phyloP scores from a whole-genome alignment of 2,797 vertebrate species.

The Sebastolobus altivelis region DNA sequence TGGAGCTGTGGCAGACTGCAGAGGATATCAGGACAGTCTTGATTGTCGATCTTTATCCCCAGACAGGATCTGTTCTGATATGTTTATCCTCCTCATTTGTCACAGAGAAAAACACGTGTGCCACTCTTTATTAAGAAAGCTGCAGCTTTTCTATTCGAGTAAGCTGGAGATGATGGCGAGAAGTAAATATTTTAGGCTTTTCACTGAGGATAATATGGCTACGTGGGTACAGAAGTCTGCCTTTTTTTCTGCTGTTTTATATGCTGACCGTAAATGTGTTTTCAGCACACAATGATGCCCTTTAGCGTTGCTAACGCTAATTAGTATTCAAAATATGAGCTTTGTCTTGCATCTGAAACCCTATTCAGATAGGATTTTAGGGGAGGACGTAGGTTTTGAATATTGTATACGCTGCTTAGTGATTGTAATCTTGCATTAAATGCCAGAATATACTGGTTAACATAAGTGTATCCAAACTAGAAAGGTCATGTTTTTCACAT shows the following conservation, averaged over 20 bases:
- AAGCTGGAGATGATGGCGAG: constrained; percentile 8
- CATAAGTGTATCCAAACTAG: not conserved
- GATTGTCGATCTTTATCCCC: constrained; percentile 66
- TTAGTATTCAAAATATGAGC: constrained; percentile 37
- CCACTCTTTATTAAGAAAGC: not conserved
- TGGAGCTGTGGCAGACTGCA: constrained; percentile 64
- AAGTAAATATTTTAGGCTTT: constrained; percentile 15
- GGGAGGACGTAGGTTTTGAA: not conserved
- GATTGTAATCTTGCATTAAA: constrained; percentile 10
- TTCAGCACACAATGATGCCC: constrained; percentile 11
- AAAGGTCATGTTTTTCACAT: not conserved
- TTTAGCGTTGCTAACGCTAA: constrained; percentile 29
- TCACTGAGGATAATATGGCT: not conserved
- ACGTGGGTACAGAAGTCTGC: not conserved
- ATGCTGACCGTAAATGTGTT: constrained; percentile 22
- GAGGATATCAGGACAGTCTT: constrained; percentile 61
- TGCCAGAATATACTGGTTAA: constrained; percentile 1
- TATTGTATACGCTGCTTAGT: not conserved
- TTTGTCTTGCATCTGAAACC: constrained; percentile 21
- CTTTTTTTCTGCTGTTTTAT: constrained; percentile 23
- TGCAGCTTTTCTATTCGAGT: constrained; percentile 4
- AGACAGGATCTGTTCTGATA: constrained; percentile 55
- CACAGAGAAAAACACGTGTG: constrained; percentile 15
- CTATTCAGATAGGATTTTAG: constrained; percentile 15
- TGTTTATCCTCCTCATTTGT: constrained; percentile 52